Evolutionary conservation across 2,113 vertebrate genomes (phyloP).

Genomic region (Dissostichus mawsoni): DNA sequence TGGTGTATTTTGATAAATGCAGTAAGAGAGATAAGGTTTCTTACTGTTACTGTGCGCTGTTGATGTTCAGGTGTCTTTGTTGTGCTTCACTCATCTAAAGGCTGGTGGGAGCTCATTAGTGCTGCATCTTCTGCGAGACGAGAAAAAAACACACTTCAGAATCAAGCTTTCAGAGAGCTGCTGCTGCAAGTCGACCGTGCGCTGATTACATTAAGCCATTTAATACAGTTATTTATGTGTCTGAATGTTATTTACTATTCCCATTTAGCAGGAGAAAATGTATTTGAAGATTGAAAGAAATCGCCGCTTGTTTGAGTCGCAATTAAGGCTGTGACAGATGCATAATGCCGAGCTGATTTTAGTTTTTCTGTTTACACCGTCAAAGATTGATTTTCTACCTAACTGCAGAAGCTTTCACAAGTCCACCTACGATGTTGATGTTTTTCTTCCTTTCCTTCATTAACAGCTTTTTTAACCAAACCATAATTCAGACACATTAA

Average conservation of each 20-base stretch:
- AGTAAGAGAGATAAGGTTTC: slow-evolving; percentile 20
- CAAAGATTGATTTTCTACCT: neutral
- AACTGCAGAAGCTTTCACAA: neutral
- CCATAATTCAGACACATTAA: neutral
- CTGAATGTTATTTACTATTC: neutral
- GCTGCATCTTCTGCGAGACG: slow-evolving; percentile 46
- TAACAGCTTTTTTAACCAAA: no score
- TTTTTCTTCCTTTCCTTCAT: neutral
- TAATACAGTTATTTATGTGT: neutral
- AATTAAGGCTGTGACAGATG: neutral
- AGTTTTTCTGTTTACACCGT: neutral
- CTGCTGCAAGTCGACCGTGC: neutral
- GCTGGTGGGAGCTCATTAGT: slow-evolving; percentile 54
- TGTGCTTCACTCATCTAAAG: slow-evolving; percentile 70
- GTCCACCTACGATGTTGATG: neutral
- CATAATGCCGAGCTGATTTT: neutral
- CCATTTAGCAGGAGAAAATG: neutral
- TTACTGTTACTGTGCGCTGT: slow-evolving; percentile 63
- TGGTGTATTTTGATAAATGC: neutral
- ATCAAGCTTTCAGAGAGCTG: neutral
- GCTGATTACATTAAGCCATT: slow-evolving; percentile 12
- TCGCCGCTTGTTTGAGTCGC: neutral
- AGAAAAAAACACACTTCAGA: neutral
- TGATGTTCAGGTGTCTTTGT: slow-evolving; percentile 44
- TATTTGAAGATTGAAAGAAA: neutral